These are phyloP conservation scores for Triplophysa yarkandensis DNA, from an alignment of 2,797 vertebrate genomes.

Conservation along the genomic window DNA sequence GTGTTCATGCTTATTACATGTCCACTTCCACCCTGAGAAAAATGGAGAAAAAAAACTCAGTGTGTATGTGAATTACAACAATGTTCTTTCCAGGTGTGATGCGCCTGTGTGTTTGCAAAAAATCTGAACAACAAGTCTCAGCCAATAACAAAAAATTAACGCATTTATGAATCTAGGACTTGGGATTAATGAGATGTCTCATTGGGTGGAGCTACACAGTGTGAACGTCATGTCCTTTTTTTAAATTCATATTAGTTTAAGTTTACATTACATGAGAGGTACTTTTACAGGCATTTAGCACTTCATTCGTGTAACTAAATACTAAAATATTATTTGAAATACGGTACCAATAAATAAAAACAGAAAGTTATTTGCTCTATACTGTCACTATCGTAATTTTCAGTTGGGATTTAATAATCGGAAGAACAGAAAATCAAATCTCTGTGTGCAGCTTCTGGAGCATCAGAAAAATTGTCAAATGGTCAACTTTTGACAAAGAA, in stretches of 20 bases:
- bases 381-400: conserved; percentile 3
- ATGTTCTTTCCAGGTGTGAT: too few species aligned
- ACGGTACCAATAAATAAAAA: too few species aligned
- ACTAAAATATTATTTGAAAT: too few species aligned
- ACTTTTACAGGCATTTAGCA: neutral
- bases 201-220: neutral
- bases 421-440: conserved; percentile 7
- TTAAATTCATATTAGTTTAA: too few species aligned
- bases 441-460: conserved; percentile 14
- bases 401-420: neutral
- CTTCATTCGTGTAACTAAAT: neutral
- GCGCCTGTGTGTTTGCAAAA: too few species aligned
- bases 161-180: neutral
- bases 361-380: neutral
- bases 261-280: neutral
- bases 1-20: conserved; percentile 77
- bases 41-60: neutral
- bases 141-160: neutral
- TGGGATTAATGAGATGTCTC: neutral
- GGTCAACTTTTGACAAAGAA: conserved; percentile 31
- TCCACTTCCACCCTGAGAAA: conserved; percentile 77
- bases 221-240: too few species aligned
- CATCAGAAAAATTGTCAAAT: conserved; percentile 21
- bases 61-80: too few species aligned
- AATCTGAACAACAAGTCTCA: neutral